Evolutionary conservation across 2,113 vertebrate genomes (phyloP).

Genomic region (Podilymbus podiceps): DNA sequence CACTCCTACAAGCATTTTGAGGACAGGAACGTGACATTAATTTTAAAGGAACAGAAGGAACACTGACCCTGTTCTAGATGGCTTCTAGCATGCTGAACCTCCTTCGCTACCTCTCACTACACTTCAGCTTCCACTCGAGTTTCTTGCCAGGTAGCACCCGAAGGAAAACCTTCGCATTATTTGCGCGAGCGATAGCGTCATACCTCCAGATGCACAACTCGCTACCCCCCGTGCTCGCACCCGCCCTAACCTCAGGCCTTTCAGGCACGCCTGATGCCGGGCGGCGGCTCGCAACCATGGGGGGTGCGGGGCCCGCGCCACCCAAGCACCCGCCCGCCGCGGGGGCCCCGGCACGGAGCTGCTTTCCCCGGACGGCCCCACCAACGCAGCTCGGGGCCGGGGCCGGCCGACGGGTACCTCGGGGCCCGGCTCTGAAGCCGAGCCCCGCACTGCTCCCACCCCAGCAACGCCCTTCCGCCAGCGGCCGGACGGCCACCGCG

Average conservation of each 20-base stretch:
- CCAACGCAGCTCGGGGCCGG: too few relatives aligned
- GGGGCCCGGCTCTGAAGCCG: rapidly evolving
- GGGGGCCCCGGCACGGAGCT: rapidly evolving
- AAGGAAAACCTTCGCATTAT: too few relatives aligned
- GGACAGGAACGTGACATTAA: rapidly evolving
- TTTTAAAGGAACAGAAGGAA: not conserved
- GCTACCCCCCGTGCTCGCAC: rapidly evolving
- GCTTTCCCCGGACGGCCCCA: not conserved
- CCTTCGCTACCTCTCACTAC: not conserved
- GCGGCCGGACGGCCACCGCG: rapidly evolving
- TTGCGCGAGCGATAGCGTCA: rapidly evolving
- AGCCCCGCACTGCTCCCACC: not conserved
- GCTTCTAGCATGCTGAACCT: rapidly evolving
- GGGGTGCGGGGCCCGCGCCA: rapidly evolving
- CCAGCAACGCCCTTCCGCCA: rapidly evolving
- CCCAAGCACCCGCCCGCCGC: not conserved
- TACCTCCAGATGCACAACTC: rapidly evolving
- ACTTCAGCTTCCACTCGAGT: rapidly evolving
- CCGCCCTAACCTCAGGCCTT: not conserved
- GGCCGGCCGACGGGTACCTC: rapidly evolving
- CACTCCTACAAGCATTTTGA: rapidly evolving
- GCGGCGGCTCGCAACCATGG: rapidly evolving
- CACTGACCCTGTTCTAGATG: rapidly evolving
- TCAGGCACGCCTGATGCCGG: rapidly evolving
- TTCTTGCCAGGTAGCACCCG: not conserved